Conservation (phyloP, 1,140 invertebrate species). For the Calycopis cecrops region DNA sequence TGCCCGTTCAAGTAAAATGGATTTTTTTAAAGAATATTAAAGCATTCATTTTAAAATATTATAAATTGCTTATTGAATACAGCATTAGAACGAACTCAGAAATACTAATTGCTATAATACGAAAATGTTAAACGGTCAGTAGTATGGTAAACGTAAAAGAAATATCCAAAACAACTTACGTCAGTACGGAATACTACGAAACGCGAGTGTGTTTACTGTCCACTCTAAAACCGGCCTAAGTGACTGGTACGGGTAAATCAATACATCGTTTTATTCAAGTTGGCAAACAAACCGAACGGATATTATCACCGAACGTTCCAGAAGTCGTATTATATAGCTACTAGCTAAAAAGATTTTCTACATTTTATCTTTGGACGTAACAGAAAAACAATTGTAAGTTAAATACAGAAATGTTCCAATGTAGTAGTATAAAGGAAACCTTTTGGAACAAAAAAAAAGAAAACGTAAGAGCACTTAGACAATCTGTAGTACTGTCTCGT, state of each 20-base stretch:
- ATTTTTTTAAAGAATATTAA: too few relatives aligned
- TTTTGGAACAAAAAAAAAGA: background rate
- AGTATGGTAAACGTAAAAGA: background rate
- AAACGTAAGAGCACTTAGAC: constrained; percentile 7
- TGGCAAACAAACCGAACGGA: background rate
- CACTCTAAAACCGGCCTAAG: constrained; percentile 10
- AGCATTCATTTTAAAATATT: too few relatives aligned
- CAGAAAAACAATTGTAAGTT: too few relatives aligned
- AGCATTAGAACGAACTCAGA: too few relatives aligned
- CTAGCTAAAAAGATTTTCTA: too few relatives aligned
- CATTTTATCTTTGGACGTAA: too few relatives aligned
- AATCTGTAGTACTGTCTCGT: background rate
- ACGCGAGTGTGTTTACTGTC: constrained; percentile 1
- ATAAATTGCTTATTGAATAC: too few relatives aligned
- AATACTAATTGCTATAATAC: too few relatives aligned
- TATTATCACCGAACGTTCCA: background rate
- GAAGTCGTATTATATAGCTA: background rate
- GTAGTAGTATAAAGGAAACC: constrained; percentile 1
- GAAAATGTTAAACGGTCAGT: too few relatives aligned
- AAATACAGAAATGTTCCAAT: too few relatives aligned
- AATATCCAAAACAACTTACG: background rate
- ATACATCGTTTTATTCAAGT: constrained; percentile 7
- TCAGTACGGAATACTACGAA: background rate
- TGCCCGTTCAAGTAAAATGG: too few relatives aligned
- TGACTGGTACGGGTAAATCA: constrained; percentile 6